Conservation (phyloP, 2,797 vertebrate species). For the Danio jaintianensis region DNA sequence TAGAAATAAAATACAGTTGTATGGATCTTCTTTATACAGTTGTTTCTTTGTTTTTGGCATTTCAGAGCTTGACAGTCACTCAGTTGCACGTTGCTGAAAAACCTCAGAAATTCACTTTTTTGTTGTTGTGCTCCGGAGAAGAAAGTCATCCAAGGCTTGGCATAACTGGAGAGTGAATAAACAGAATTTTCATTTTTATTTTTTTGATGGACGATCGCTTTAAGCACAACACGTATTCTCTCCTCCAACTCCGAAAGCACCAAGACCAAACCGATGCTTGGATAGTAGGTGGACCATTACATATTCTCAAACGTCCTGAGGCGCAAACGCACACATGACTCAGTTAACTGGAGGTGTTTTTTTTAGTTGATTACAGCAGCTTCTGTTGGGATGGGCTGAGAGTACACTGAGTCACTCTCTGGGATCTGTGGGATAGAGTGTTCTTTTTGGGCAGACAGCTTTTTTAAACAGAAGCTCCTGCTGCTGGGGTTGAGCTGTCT, state of each 20-base stretch:
- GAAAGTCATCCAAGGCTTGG: neutral
- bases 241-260: slow-evolving; percentile 5
- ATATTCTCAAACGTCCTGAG: neutral
- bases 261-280: slow-evolving; percentile 4
- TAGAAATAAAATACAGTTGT: no score
- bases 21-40: no score
- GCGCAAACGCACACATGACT: slow-evolving; percentile 33
- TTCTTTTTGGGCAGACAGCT: slow-evolving; percentile 62
- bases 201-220: neutral
- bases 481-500: slow-evolving; percentile 68
- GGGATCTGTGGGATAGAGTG: slow-evolving; percentile 53
- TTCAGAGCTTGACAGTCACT: no score
- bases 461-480: slow-evolving; percentile 69
- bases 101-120: neutral
- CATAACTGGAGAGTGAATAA: neutral
- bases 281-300: neutral
- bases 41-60: no score
- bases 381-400: slow-evolving; percentile 47
- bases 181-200: no score
- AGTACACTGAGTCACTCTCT: slow-evolving; percentile 54
- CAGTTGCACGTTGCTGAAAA: no score
- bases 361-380: slow-evolving; percentile 39
- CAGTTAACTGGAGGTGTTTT: slow-evolving; percentile 21
- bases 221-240: neutral
- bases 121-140: neutral